These are phyloP conservation scores for Peromyscus polionotus DNA, from an alignment of 2,113 vertebrate genomes.

Conservation along the genomic window DNA sequence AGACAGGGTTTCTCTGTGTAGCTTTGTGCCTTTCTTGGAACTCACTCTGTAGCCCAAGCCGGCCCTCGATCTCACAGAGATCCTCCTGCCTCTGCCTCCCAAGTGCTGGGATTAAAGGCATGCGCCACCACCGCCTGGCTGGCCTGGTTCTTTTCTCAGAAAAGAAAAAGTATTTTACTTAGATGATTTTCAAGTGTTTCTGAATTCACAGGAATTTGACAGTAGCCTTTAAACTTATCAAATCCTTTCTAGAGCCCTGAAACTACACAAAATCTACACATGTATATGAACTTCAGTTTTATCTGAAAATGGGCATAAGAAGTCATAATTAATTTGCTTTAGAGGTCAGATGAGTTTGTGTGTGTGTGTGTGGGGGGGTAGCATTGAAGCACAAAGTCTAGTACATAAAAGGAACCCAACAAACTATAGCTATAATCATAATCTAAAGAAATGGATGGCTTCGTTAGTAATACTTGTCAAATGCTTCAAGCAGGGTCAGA, in stretches of 20 bases:
- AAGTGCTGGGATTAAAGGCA: no score
- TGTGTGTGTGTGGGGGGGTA: background rate
- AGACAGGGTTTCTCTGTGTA: no score
- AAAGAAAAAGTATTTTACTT: conserved; percentile 20
- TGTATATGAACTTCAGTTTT: conserved; percentile 23
- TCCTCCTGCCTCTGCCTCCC: no score
- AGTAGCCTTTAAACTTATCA: conserved; percentile 17
- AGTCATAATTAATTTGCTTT: background rate
- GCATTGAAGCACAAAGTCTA: conserved; percentile 25
- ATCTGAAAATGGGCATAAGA: conserved; percentile 26
- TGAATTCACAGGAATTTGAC: conserved; percentile 21
- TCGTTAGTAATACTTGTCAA: conserved; percentile 11
- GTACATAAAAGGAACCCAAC: background rate
- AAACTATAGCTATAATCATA: background rate
- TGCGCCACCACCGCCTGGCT: background rate
- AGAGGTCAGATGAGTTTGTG: background rate
- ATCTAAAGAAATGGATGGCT: background rate
- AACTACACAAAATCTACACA: conserved; percentile 29
- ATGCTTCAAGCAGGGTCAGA: background rate
- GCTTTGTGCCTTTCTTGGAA: no score
- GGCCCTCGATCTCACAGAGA: no score
- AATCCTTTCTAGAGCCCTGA: conserved; percentile 32
- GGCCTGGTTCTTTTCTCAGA: background rate
- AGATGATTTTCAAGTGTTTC: conserved; percentile 47
- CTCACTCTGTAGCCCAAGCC: no score